Evolutionary conservation across 2,888 invertebrate genomes (phyloP).

Genomic region (Papilio elwesi): DNA sequence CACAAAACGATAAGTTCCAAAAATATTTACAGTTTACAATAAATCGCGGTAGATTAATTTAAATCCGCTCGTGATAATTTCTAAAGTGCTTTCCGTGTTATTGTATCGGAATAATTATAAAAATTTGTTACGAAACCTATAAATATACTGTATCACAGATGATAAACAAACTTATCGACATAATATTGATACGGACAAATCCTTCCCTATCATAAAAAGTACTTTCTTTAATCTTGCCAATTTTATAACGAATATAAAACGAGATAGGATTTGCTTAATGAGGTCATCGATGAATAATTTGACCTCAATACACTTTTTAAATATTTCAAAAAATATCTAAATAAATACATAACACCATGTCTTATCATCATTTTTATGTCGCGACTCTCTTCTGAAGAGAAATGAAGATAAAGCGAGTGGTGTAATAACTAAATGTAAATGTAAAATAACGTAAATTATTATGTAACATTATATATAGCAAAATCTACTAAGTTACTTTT

Average conservation of each 20-base stretch:
- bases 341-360: no score
- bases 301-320: neutral
- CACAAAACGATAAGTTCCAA: neutral
- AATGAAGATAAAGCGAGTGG: no score
- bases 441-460: no score
- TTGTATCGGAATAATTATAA: constrained; percentile 23
- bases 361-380: no score
- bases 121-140: constrained; percentile 16
- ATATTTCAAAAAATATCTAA: neutral
- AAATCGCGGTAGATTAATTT: neutral
- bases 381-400: no score
- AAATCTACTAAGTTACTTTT: no score
- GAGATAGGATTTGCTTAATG: constrained; percentile 2
- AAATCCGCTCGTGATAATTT: constrained; percentile 19
- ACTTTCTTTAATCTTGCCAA: constrained; percentile 13
- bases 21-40: neutral
- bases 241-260: neutral
- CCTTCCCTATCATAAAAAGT: constrained; percentile 26
- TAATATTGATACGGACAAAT: constrained; percentile 22
- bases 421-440: no score
- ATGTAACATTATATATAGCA: no score
- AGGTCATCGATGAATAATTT: constrained; percentile 1
- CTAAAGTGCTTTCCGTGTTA: constrained; percentile 8
- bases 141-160: constrained; percentile 13
- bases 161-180: constrained; percentile 19